Evolutionary conservation across 2,888 invertebrate species (phyloP), one percentile per base, ranked within the genome.

Genomic region (Smittia sp.): DNA sequence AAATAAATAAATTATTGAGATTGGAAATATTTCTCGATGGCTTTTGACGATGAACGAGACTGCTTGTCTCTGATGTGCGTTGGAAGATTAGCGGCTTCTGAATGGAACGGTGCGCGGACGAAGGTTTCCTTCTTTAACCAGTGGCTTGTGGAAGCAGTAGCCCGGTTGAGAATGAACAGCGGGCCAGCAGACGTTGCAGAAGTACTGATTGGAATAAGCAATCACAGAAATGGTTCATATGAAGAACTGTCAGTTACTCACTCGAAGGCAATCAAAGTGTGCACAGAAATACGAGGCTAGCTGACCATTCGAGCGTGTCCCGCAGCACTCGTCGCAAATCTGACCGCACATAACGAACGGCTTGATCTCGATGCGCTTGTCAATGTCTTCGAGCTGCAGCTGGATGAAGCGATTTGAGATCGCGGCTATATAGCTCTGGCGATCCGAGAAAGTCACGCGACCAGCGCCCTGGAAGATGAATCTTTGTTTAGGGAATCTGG

Each of bases 241-340:
- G 9, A 41, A 11, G 4, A 52, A 52, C 13, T 32, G 20, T 39
- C 38, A 46, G 52, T 78, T 76, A 32, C 32, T 78, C 82, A 92
- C 92, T 90, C 99, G 98, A 80, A 99, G 90, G 84, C 99, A 99
- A 78, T 96, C 96, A 79, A 98, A 96, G 83, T 98, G 98, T 79
- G 98, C 98, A 87, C 99, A 99, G 86, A 99, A 99, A 87, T 98
- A 99, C 18, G 98, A 98, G 76, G 98, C 98, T 83, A 98, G 98
- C 84, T 98, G 98, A 77, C 97, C 97, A 75, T 95, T 95, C 84
- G 98, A 98, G 75, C 97, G 90, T 75, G 95, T 94, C 76, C 99
- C 99, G 79, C 96, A 96, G 85, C 99, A 99, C 85, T 99, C 98
- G 84, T 99, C 99, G 83, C 99, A 99, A 93, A 98, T 94, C 87